Conservation (phyloP, 2,113 vertebrate species). For the Scopus umbretta region DNA sequence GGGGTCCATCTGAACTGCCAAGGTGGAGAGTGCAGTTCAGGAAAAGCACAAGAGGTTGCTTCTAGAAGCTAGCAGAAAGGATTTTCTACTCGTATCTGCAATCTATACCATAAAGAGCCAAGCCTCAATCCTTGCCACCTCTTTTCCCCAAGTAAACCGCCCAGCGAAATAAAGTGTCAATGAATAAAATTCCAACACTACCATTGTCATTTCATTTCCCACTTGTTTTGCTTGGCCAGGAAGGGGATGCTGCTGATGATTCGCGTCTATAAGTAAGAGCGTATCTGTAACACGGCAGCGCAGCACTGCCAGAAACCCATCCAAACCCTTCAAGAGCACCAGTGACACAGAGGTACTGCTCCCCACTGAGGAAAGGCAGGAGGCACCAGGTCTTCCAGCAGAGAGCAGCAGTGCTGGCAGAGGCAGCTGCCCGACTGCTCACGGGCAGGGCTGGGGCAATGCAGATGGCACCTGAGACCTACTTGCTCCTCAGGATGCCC, state of each 20-base stretch:
- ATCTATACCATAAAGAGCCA: background rate
- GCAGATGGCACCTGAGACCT: background rate
- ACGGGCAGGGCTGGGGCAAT: background rate
- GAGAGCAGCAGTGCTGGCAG: background rate
- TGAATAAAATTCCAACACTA: background rate
- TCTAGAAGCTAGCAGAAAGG: background rate
- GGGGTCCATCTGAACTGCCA: background rate
- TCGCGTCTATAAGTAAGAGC: background rate
- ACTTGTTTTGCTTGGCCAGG: background rate
- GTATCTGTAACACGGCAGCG: accelerated
- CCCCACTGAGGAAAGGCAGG: background rate
- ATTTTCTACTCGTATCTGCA: background rate
- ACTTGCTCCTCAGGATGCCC: background rate
- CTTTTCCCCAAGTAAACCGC: background rate
- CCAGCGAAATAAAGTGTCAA: background rate
- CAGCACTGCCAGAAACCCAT: background rate
- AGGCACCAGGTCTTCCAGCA: background rate
- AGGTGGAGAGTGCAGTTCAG: background rate
- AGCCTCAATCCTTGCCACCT: background rate
- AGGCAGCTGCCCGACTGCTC: background rate
- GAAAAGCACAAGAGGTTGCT: background rate
- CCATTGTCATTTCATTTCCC: background rate
- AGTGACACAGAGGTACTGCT: background rate
- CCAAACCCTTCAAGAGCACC: background rate
- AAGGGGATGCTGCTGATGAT: background rate